phyloP scores from a whole-genome alignment of 2,797 vertebrate genomes.

The Erpetoichthys calabaricus region DNA sequence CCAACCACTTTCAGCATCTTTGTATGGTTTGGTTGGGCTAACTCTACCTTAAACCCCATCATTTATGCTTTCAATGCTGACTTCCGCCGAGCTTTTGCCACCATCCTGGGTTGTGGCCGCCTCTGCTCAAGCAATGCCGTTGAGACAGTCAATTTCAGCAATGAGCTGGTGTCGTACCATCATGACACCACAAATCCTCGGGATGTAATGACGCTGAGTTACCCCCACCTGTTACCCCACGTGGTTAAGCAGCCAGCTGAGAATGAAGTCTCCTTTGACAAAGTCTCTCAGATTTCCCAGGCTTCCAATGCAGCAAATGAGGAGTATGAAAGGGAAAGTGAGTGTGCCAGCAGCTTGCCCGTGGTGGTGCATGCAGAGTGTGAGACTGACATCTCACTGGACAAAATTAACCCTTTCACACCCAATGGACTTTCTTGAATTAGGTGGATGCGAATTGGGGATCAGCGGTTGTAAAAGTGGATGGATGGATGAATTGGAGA shows the following conservation, averaged over 20 bases:
- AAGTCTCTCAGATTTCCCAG: conserved; percentile 17
- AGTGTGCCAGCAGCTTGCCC: conserved; percentile 5
- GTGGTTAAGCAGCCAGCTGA: conserved; percentile 12
- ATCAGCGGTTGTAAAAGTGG: too few relatives aligned
- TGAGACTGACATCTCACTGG: conserved; percentile 13
- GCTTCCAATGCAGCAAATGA: conserved; percentile 1
- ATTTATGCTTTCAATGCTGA: conserved; percentile 36
- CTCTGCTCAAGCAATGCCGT: conserved; percentile 17
- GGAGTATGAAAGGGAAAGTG: conserved; percentile 1
- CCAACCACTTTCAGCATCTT: conserved; percentile 24
- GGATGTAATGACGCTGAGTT: conserved; percentile 5
- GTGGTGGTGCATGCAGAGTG: not conserved
- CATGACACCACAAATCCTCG: conserved; percentile 10
- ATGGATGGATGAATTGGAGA: too few relatives aligned
- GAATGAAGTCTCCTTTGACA: conserved; percentile 16
- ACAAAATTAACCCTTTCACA: conserved; percentile 15
- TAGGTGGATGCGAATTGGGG: too few relatives aligned
- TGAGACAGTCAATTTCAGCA: conserved; percentile 26
- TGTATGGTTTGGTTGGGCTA: conserved; percentile 36
- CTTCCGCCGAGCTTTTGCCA: conserved; percentile 30
- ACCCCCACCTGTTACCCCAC: conserved; percentile 16
- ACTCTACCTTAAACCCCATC: conserved; percentile 34
- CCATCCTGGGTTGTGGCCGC: conserved; percentile 25
- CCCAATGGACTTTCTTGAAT: not conserved
- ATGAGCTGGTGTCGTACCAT: conserved; percentile 31